Evolutionary conservation across 2,888 invertebrate species (phyloP), one percentile per base, ranked within the genome.

Genomic region (Ophion ventricosus): DNA sequence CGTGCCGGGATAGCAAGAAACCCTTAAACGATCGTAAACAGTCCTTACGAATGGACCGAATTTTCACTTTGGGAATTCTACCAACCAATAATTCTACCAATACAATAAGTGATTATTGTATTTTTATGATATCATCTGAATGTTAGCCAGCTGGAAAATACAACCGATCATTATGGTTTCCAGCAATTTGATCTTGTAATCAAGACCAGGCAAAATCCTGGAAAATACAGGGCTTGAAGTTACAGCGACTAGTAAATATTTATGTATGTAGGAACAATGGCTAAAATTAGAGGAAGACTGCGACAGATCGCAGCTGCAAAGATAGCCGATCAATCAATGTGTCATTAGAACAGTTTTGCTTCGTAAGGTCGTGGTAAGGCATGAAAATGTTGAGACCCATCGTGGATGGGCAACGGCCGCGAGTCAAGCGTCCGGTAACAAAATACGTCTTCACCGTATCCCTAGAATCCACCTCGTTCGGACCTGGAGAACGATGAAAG

Each of bases 21-120:
- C 59, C 57, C 56, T 80, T 54, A 29, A 69, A 69, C 66, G 63
- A 77, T 86, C 84, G 83, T 87, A 84, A 87, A 87, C 83, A 85
- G 75, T 85, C 74, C 23, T 29, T 76, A 26, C 74, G 69, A 85
- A 85, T 77, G 66, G 64, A 56, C 70, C 77, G 77, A 75, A 85
- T 82, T 74, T 80, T 78, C 84, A 69, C 83, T 78, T 56, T 56
- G 82, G 67, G 80, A 85, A 85, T 86, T 84, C 61, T 77, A 77
- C 76, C 77, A 66, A 86, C 85, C 85, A 87, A 86, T 87, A 85
- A 85, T 84, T 78, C 74, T 73, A 57, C 8, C 54, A 40, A 26
- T 29, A 14, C 35, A 72, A 72, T 66, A 54, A 40, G 59, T 67
- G 57, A 61, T 59, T 35, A 49, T 79, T 59, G 29, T 49, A 69